Base-by-base conservation (phyloP, 2,797 vertebrate species). In the Epinephelus awoara region DNA sequence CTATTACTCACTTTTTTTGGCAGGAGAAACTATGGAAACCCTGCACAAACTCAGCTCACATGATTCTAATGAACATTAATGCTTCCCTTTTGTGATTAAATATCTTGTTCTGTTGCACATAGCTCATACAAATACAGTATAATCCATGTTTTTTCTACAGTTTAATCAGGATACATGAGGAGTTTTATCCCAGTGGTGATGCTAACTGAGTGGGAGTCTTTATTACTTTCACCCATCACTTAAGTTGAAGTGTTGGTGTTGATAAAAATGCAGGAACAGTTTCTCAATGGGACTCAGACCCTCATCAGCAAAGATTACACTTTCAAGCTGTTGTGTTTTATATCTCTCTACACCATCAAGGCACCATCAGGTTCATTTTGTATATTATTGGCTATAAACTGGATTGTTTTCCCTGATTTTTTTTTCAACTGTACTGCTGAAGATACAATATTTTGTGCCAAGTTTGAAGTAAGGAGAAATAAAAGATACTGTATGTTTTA, bases 1-100 rank as follows among this genome's bases (percentile, higher is more conserved):
- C 54, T 46, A 46, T 89, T 88, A 83, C 77, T 91, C 83, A 52
- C 67, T 83, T 51, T 47, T 47, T 47, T 85, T 85, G 86, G 84
- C 81, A 56, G 63, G 14, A 68, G 68, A 51, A 78, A 67, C 62
- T 72, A 75, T 77, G 76, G 59, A 79, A 77, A 88, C 79, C 55
- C 57, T 57, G 75, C 69, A 56, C 72, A 82, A 87, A 89, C 73
- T 76, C 65, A 42, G 65, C 38, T 23, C 65, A 76, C 67, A 21
- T n/a, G 42, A 55, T 63, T 21, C 47, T 51, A 54, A 72, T 54
- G 62, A 75, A 74, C 47, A 15, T 34, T 42, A 67, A 19, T 13
- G 13, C 21, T 17, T 40, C 25, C 19, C 51, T 50, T 42, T 29
- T 1, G 7, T 18, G 21, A 40, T 50, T 34, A 6, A 72, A 65